Conservation (phyloP, 2,113 vertebrate species). For the Naja naja region DNA sequence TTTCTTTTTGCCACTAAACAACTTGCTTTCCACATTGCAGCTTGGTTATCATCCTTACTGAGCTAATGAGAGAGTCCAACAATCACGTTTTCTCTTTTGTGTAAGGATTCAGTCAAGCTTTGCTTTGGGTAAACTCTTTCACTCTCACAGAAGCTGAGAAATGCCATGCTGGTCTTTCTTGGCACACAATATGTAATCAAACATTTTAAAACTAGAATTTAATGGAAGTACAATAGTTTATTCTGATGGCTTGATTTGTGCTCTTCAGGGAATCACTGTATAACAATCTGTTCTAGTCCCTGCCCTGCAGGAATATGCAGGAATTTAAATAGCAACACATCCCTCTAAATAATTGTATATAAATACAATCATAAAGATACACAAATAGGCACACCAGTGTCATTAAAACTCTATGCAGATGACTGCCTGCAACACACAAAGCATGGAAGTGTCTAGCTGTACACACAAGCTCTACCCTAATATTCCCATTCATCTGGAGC, state of each 20-base stretch:
- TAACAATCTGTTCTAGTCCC: not conserved
- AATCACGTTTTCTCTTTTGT: not conserved
- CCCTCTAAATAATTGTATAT: not conserved
- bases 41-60: not conserved
- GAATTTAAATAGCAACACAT: not conserved
- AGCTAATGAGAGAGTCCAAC: not conserved
- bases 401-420: not conserved
- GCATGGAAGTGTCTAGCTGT: not conserved
- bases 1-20: not conserved
- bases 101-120: not conserved
- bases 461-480: not conserved
- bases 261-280: not conserved
- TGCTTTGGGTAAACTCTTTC: not conserved
- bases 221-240: not conserved
- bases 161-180: not conserved
- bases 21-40: not conserved
- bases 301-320: not conserved
- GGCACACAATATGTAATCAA: not conserved
- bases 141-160: not conserved
- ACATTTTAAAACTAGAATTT: not conserved
- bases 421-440: not conserved
- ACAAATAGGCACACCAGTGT: not conserved
- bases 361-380: not conserved
- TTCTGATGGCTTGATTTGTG: not conserved
- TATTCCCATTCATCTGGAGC: not conserved